Percentiles rank a stretch among this genome's conserved stretches.
These are phyloP conservation scores for Syngnathoides biaculeatus DNA, from an alignment of 2,113 vertebrate species.

Conservation along the genomic window DNA sequence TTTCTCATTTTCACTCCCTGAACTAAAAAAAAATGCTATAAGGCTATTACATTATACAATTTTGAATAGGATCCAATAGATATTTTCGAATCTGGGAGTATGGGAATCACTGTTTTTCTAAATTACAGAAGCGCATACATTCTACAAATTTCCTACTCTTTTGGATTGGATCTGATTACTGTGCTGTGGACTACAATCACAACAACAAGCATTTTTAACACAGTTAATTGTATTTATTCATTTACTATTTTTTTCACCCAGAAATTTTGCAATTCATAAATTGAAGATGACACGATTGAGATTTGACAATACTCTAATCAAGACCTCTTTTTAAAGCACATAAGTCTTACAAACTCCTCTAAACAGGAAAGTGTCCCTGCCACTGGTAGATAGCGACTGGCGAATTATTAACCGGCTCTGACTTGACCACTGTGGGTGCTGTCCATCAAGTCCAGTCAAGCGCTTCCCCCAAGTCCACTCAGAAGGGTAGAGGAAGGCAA, in stretches of 20 bases:
- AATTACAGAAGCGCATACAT: too few species aligned
- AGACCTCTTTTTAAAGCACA: neutral
- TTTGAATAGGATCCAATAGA: neutral
- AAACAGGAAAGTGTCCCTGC: slow-evolving; percentile 12
- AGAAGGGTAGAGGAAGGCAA: slow-evolving; percentile 64
- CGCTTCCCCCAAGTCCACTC: slow-evolving; percentile 69
- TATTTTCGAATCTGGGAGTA: too few species aligned
- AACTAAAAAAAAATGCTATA: too few species aligned
- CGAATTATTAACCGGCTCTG: slow-evolving; percentile 62
- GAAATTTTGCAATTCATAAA: slow-evolving; percentile 2
- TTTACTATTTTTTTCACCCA: too few species aligned
- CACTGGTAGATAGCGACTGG: slow-evolving; percentile 31
- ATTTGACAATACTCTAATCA: slow-evolving; percentile 20
- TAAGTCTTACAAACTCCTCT: slow-evolving; percentile 17
- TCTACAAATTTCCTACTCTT: too few species aligned
- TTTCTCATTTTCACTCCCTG: neutral
- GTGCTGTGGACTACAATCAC: too few species aligned
- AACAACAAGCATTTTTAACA: neutral
- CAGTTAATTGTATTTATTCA: neutral
- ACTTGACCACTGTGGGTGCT: slow-evolving; percentile 61
- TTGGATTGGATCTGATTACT: too few species aligned
- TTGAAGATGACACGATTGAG: slow-evolving; percentile 17
- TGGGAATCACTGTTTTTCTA: too few species aligned
- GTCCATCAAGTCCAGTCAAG: slow-evolving; percentile 74
- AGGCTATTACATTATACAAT: neutral